These are phyloP conservation scores for Chrysoperla carnea DNA, from an alignment of 1,140 invertebrate genomes.

Conservation along the genomic window DNA sequence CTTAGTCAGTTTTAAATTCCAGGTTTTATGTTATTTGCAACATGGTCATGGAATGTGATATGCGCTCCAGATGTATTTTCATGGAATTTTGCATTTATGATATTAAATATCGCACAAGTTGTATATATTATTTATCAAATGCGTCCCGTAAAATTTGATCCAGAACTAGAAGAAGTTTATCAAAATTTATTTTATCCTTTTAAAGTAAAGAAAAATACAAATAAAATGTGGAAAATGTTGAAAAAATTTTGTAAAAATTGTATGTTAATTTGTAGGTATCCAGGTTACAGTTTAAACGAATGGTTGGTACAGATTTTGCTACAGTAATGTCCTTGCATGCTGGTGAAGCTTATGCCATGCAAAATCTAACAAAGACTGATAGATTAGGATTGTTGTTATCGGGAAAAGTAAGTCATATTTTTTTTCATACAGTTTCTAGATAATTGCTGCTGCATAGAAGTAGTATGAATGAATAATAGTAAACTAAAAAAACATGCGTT, in stretches of 20 bases:
- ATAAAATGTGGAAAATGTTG: slow-evolving; percentile 1
- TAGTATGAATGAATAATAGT: too few species aligned
- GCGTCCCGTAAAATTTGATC: slow-evolving; percentile 68
- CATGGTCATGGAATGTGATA: slow-evolving; percentile 80
- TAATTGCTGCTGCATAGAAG: too few species aligned
- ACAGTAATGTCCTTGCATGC: slow-evolving; percentile 69
- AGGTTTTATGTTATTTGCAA: slow-evolving; percentile 67
- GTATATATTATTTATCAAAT: slow-evolving; percentile 68
- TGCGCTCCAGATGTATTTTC: slow-evolving; percentile 78
- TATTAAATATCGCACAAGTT: slow-evolving; percentile 69
- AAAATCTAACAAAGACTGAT: slow-evolving; percentile 71
- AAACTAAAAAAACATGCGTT: too few species aligned
- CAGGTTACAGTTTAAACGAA: slow-evolving; percentile 59
- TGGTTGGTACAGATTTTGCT: slow-evolving; percentile 64
- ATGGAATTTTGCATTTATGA: slow-evolving; percentile 73
- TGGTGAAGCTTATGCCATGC: slow-evolving; percentile 75
- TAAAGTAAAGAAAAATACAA: slow-evolving; percentile 34
- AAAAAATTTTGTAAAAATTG: not conserved
- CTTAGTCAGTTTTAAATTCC: too few species aligned
- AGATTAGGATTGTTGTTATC: slow-evolving; percentile 56
- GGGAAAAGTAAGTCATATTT: slow-evolving; percentile 59
- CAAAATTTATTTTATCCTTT: slow-evolving; percentile 66
- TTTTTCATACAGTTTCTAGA: too few species aligned
- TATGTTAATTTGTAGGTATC: slow-evolving; percentile 33
- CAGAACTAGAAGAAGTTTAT: slow-evolving; percentile 72